phyloP scores from a whole-genome alignment of 2,113 vertebrate species.

The Gnathonemus longibarbis region DNA sequence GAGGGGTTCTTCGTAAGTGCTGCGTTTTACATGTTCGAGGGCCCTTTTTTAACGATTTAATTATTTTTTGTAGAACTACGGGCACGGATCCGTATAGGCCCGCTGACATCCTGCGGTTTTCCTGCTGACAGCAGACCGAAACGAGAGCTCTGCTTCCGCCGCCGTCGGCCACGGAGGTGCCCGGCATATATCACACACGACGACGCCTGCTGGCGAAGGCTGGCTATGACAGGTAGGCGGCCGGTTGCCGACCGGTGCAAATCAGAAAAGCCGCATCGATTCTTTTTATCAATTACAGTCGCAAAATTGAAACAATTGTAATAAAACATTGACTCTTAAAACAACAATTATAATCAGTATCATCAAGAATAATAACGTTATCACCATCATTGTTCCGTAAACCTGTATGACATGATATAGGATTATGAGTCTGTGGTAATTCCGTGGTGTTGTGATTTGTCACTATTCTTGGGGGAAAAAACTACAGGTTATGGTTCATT shows the following conservation, averaged over 20 bases:
- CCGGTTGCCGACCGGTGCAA: not conserved
- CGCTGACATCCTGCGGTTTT: constrained; percentile 51
- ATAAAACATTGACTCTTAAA: not conserved
- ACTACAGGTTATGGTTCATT: not conserved
- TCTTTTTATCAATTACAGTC: not conserved
- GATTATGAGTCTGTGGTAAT: not conserved
- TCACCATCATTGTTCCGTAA: not conserved
- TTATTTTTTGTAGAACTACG: not conserved
- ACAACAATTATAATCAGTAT: not conserved
- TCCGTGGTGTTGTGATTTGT: not conserved
- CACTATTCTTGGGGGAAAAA: not conserved
- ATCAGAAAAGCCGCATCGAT: not conserved
- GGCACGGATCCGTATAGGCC: constrained; percentile 45
- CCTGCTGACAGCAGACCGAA: constrained; percentile 40
- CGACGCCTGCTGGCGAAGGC: constrained; percentile 47
- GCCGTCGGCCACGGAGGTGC: constrained; percentile 14
- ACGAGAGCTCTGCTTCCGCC: constrained; percentile 14
- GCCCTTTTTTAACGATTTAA: not conserved
- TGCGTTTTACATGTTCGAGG: not conserved
- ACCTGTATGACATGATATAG: not conserved
- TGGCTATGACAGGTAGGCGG: constrained; percentile 54
- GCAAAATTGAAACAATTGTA: not conserved
- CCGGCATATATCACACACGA: constrained; percentile 24
- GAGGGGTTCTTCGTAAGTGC: not conserved
- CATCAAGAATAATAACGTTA: not conserved